Evolutionary conservation across 2,888 invertebrate species (phyloP).

Genomic region (Drosophila borealis): DNA sequence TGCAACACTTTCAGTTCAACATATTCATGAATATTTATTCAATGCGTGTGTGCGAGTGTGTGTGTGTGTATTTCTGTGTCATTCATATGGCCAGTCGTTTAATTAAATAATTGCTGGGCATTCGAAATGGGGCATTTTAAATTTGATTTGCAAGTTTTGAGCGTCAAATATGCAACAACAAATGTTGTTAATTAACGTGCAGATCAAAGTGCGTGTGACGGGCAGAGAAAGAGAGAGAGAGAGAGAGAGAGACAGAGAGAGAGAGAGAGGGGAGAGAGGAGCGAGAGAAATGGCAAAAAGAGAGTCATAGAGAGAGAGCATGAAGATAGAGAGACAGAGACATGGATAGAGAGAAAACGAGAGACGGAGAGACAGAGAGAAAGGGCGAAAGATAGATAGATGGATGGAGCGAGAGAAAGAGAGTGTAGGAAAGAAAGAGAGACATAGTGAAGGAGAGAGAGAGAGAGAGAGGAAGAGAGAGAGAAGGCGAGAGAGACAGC

Average conservation of each 20-base stretch:
- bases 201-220: slow-evolving; percentile 2
- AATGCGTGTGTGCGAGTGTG: background rate
- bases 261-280: no score
- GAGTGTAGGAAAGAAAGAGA: no score
- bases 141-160: slow-evolving; percentile 21
- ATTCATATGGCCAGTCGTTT: slow-evolving; percentile 39
- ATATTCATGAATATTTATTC: slow-evolving; percentile 35
- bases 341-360: no score
- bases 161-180: slow-evolving; percentile 7
- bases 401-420: no score
- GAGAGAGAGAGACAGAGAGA: no score
- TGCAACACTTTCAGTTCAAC: slow-evolving; percentile 25
- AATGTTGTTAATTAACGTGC: slow-evolving; percentile 13
- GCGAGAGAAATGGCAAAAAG: background rate
- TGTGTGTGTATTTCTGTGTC: slow-evolving; percentile 5
- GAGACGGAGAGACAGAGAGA: no score
- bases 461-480: no score
- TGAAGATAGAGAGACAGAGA: no score
- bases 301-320: background rate
- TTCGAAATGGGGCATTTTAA: slow-evolving; percentile 13
- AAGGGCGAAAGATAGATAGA: no score
- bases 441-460: no score
- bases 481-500: no score
- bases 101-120: slow-evolving; percentile 38
- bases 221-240: background rate